phyloP scores from a whole-genome alignment of 2,888 invertebrate species.

The Clivina fossor region DNA sequence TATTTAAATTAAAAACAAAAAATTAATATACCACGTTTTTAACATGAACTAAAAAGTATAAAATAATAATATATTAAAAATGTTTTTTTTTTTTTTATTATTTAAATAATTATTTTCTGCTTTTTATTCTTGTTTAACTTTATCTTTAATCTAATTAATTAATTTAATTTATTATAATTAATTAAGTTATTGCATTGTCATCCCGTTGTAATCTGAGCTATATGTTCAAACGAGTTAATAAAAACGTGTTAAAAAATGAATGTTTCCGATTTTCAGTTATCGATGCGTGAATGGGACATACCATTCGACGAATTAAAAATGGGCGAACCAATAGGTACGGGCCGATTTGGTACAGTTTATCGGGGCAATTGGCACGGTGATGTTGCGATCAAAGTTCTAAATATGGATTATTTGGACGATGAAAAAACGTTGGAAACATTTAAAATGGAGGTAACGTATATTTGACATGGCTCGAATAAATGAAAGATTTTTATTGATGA shows the following conservation, averaged over 20 bases:
- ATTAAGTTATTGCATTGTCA: background rate
- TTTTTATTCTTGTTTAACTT: no score
- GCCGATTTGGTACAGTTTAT: slow-evolving; percentile 92
- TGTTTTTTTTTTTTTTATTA: no score
- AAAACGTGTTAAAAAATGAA: no score
- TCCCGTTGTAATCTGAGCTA: no score
- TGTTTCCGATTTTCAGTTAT: slow-evolving; percentile 68
- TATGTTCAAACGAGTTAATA: no score
- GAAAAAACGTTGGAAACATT: slow-evolving; percentile 91
- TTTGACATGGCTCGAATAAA: background rate
- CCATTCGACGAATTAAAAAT: slow-evolving; percentile 92
- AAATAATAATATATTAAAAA: no score
- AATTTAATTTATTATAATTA: background rate
- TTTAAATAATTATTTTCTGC: no score
- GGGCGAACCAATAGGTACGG: slow-evolving; percentile 85
- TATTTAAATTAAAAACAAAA: no score
- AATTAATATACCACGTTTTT: no score
- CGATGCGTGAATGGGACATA: slow-evolving; percentile 96
- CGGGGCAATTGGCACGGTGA: slow-evolving; percentile 97
- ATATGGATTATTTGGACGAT: slow-evolving; percentile 87
- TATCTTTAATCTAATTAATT: no score
- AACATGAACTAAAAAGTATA: no score
- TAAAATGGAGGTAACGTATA: slow-evolving; percentile 75
- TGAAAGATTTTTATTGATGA: background rate
- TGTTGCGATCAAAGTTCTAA: slow-evolving; percentile 93